A percentile compares a stretch with the other conserved stretches of the same genome.
These are phyloP conservation scores for Heliconius aoede DNA, from an alignment of 2,888 invertebrate genomes.

Conservation along the genomic window DNA sequence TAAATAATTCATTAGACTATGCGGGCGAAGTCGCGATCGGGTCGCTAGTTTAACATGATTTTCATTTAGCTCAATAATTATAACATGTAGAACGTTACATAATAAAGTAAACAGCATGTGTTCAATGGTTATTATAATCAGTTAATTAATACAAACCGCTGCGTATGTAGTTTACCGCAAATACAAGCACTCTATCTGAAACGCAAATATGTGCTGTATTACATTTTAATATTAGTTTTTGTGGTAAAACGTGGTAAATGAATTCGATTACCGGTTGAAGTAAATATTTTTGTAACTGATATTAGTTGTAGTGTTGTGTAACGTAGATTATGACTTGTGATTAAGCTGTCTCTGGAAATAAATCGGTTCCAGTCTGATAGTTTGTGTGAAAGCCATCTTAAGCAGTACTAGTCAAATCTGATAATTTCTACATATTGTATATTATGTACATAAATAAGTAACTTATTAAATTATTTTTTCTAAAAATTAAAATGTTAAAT, in stretches of 20 bases:
- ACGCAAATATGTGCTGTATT: background rate
- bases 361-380: background rate
- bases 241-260: background rate
- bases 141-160: slow-evolving; percentile 13
- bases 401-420: background rate
- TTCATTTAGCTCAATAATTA: background rate
- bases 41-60: background rate
- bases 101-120: slow-evolving; percentile 3
- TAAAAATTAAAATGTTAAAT: too few relatives aligned
- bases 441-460: background rate
- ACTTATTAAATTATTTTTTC: too few relatives aligned
- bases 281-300: background rate
- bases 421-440: background rate
- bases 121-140: slow-evolving; percentile 14
- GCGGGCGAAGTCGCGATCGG: too few relatives aligned
- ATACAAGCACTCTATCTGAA: background rate
- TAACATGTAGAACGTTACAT: background rate
- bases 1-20: too few relatives aligned
- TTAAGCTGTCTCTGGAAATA: background rate
- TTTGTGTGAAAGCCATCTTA: background rate
- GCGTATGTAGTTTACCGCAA: background rate
- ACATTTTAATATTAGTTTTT: background rate
- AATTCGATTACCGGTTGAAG: background rate
- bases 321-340: background rate
- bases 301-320: background rate